Evolutionary conservation across 2,797 vertebrate species (phyloP), one percentile per base, ranked within the genome.

Genomic region (Gastrophryne carolinensis): DNA sequence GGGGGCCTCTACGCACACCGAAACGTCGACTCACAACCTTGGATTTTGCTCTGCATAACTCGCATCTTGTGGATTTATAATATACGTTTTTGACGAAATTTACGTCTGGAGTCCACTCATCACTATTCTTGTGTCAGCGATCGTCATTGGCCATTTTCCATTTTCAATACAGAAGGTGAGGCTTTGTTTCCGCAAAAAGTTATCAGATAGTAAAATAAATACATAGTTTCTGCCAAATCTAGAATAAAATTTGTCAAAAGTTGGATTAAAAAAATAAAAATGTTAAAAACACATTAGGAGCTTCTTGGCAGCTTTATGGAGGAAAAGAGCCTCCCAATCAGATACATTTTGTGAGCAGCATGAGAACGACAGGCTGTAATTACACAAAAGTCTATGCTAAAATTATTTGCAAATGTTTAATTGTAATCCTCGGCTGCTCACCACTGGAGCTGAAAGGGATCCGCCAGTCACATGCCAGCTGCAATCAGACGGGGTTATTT

Each of bases 361-460:
- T 60, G 60, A 79, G 84, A 39, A 58, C 58, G 77, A 85, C 44
- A 57, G 57, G 39, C 52, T 81, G 80, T 81, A 80, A 80, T 82
- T 84, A 77, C 68, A 6, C 0, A 41, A 62, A 83, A 78, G 79
- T 80, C 83, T 75, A 44, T 79, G 47, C 34, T 65, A 57, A 78
- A 84, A 85, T 86, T 81, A 82, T 84, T 80, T 71, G 62, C 79
- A 78, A 74, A 12, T 84, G n/a, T 82, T 83, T 82, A 84, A 73
- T 79, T 83, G 68, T 71, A 75, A 2, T 21, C 64, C 63, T 47
- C 27, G 21, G 39, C 15, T 6, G 23, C 32, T 53, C 44, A 44
- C 21, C 77, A 72, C 35, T 60, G 76, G 26, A 24, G 26, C 4
- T 49, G 49, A 80, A 3, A 75, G 11, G 15, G 5, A 27, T 37